Evolutionary conservation across 1,140 invertebrate species (phyloP).

Genomic region (Copidosoma floridanum): DNA sequence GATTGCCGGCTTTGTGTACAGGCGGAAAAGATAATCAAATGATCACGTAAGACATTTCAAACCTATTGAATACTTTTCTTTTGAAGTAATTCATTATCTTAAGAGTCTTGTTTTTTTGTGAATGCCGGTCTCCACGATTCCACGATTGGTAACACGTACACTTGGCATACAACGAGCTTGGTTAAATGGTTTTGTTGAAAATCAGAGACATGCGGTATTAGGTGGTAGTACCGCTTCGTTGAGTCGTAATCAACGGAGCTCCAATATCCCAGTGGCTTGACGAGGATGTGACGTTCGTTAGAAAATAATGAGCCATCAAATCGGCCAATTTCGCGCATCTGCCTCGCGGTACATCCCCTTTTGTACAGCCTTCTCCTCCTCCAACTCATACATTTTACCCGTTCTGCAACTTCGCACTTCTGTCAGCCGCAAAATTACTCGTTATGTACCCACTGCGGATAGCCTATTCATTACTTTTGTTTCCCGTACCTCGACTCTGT

Average conservation of each 20-base stretch:
- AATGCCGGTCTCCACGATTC: too few species aligned
- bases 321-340: conserved; percentile 13
- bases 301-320: conserved; percentile 22
- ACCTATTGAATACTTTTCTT: too few species aligned
- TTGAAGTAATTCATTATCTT: too few species aligned
- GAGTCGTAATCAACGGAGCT: conserved; percentile 7
- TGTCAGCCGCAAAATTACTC: not conserved
- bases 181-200: not conserved
- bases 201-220: too few species aligned
- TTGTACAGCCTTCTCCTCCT: not conserved
- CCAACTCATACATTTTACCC: not conserved
- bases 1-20: too few species aligned
- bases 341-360: not conserved
- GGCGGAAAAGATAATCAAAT: too few species aligned
- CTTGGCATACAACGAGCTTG: too few species aligned
- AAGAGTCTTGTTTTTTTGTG: too few species aligned
- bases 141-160: too few species aligned
- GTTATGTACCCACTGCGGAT: not conserved
- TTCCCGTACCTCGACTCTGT: too few species aligned
- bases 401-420: conserved; percentile 4
- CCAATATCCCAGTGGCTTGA: not conserved
- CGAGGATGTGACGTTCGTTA: conserved; percentile 21
- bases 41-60: too few species aligned
- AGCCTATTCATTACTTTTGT: conserved; percentile 2
- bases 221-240: not conserved